phyloP scores from a whole-genome alignment of 2,888 invertebrate species.

The Tipula helvola region DNA sequence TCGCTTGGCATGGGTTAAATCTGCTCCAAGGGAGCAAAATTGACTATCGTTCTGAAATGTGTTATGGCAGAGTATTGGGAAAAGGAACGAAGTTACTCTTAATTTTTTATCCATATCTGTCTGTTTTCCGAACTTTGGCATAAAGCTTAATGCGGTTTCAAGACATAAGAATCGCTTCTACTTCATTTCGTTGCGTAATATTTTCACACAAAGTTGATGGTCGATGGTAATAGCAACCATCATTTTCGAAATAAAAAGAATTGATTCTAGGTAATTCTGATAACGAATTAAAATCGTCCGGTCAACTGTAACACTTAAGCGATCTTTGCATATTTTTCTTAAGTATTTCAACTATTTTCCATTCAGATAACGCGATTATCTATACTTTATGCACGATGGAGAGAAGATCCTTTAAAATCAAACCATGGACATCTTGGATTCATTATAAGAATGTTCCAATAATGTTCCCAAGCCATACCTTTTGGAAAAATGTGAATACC shows the following conservation, averaged over 20 bases:
- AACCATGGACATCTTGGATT: background rate
- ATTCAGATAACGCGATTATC: background rate
- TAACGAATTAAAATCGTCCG: background rate
- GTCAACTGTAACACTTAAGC: background rate
- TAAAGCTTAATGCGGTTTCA: background rate
- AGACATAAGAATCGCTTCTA: background rate
- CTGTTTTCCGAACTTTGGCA: background rate
- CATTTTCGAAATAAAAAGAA: too few species aligned
- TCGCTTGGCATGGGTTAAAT: too few species aligned
- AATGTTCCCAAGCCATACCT: background rate
- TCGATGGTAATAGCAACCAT: too few species aligned
- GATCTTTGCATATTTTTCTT: background rate
- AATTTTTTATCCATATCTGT: too few species aligned
- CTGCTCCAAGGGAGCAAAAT: too few species aligned
- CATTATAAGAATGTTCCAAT: background rate
- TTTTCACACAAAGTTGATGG: too few species aligned
- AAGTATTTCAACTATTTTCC: background rate
- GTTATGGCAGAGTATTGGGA: too few species aligned
- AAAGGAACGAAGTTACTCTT: too few species aligned
- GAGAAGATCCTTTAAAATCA: background rate
- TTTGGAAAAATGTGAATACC: background rate
- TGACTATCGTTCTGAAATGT: too few species aligned
- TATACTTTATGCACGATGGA: background rate
- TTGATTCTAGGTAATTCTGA: background rate
- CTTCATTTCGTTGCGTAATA: too few species aligned